A percentile compares a stretch with the other conserved stretches of the same genome.
phyloP scores from a whole-genome alignment of 2,113 vertebrate species.

The Amblyornis subalaris region DNA sequence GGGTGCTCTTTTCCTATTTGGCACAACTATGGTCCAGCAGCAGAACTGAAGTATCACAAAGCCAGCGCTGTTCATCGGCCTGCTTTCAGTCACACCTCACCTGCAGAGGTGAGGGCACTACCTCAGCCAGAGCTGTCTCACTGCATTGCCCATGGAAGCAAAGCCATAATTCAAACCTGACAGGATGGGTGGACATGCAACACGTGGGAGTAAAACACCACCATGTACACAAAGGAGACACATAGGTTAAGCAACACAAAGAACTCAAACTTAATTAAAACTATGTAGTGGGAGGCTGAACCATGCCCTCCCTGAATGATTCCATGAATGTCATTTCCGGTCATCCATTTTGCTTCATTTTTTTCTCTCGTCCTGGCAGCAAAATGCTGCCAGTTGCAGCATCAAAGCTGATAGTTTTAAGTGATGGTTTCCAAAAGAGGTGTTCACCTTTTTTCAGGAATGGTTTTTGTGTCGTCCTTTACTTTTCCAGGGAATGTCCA shows the following conservation, averaged over 20 bases:
- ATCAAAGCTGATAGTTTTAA: background rate
- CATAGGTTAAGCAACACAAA: background rate
- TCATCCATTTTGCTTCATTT: background rate
- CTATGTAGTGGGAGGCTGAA: background rate
- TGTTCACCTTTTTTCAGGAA: background rate
- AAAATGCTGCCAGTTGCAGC: background rate
- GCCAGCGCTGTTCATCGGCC: accelerated
- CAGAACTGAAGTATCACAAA: background rate
- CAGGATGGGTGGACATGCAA: background rate
- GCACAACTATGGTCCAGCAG: background rate
- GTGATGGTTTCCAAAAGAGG: background rate
- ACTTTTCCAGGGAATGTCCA: accelerated
- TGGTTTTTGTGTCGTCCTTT: background rate
- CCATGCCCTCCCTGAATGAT: background rate
- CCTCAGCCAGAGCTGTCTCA: background rate
- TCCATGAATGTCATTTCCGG: background rate
- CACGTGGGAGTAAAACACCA: background rate
- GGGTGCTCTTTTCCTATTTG: background rate
- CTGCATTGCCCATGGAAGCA: background rate
- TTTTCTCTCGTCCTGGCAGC: background rate
- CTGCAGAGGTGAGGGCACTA: background rate
- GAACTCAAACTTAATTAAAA: background rate
- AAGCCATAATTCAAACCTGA: background rate
- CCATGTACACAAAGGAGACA: background rate
- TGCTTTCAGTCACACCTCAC: background rate